Evolutionary conservation across 2,888 invertebrate genomes (phyloP).

Genomic region (Rugalucina vietnamica): DNA sequence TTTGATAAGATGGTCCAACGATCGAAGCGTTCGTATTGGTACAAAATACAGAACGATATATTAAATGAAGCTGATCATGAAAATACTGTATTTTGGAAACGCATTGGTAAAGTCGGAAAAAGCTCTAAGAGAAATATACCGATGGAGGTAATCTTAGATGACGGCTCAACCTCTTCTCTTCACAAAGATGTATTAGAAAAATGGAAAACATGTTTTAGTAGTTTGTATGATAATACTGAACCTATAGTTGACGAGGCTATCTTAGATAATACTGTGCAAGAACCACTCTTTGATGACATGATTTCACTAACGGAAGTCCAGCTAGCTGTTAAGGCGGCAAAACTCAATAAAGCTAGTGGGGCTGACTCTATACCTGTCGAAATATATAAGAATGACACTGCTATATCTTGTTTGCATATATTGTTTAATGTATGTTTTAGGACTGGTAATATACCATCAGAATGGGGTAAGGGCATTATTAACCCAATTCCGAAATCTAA

Average conservation of each 20-base stretch:
- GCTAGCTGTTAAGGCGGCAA: slow-evolving; percentile 15
- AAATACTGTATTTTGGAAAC: neutral
- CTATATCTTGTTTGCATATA: slow-evolving; percentile 8
- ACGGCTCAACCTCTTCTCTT: neutral
- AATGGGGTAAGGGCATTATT: slow-evolving; percentile 34
- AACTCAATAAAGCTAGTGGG: slow-evolving; percentile 29
- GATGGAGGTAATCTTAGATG: neutral
- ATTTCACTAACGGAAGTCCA: neutral
- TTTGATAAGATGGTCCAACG: slow-evolving; percentile 1
- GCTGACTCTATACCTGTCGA: slow-evolving; percentile 24
- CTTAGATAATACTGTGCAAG: too few relatives aligned
- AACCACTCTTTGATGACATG: neutral
- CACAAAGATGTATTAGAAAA: neutral
- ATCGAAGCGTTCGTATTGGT: neutral
- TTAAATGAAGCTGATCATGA: neutral
- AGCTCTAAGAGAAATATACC: neutral
- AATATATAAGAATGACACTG: slow-evolving; percentile 30
- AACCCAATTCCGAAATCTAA: slow-evolving; percentile 34
- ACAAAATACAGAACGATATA: neutral
- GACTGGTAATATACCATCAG: slow-evolving; percentile 24
- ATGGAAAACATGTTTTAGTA: neutral
- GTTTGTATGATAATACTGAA: too few relatives aligned
- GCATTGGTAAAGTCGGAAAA: neutral
- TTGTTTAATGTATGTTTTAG: slow-evolving; percentile 43
- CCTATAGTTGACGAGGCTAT: too few relatives aligned